Evolutionary conservation across 2,113 vertebrate genomes (phyloP).

Genomic region (Upupa epops): DNA sequence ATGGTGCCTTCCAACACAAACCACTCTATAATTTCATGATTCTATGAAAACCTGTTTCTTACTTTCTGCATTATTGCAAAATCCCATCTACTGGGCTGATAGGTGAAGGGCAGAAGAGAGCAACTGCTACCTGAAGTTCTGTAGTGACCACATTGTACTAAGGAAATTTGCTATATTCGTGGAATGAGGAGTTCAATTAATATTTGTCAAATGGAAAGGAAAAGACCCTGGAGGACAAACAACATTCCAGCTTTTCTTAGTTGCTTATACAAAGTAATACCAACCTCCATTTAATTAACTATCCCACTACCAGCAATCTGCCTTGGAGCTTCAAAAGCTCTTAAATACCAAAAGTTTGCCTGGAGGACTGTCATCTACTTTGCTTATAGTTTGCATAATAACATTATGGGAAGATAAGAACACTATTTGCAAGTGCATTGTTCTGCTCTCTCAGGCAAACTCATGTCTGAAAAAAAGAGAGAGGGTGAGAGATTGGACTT

Average conservation of each 20-base stretch:
- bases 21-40: not conserved
- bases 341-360: not conserved
- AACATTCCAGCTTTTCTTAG: not conserved
- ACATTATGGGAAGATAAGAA: not conserved
- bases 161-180: not conserved
- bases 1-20: not conserved
- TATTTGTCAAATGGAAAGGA: not conserved
- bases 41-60: not conserved
- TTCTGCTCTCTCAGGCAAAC: not conserved
- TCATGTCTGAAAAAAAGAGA: not conserved
- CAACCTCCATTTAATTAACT: constrained; percentile 32
- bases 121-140: too few relatives aligned
- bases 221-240: not conserved
- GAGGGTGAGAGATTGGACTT: not conserved
- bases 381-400: constrained; percentile 34
- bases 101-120: not conserved
- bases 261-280: not conserved
- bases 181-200: not conserved
- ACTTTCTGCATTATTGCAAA: too few relatives aligned
- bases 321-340: not conserved
- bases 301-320: not conserved
- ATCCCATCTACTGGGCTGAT: too few relatives aligned
- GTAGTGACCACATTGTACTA: accelerated
- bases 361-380: not conserved
- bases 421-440: not conserved